Percentiles rank a stretch among this genome's conserved stretches.
phyloP scores from a whole-genome alignment of 2,113 vertebrate species.

The Syrrhaptes paradoxus region DNA sequence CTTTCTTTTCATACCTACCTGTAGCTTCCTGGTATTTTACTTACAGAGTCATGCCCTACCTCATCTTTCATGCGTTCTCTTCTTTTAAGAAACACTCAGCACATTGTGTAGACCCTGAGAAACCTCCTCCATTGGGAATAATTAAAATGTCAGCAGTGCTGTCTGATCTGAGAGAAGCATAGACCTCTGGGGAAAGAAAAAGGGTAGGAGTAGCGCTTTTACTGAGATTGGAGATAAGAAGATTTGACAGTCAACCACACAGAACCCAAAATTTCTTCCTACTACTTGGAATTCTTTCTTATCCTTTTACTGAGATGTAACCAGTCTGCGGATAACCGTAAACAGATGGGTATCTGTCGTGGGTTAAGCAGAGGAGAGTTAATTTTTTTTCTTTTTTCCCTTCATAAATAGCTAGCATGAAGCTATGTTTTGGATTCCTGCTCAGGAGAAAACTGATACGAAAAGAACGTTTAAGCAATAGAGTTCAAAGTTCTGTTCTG shows the following conservation, averaged over 20 bases:
- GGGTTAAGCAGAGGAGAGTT: no score
- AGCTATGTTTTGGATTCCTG: no score
- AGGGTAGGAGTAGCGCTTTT: background rate
- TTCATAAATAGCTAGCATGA: no score
- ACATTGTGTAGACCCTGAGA: background rate
- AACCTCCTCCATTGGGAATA: background rate
- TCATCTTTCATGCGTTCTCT: background rate
- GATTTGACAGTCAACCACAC: background rate
- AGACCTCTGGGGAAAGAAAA: background rate
- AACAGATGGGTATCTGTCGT: background rate
- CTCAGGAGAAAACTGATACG: no score
- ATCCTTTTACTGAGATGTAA: background rate
- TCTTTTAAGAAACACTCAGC: background rate
- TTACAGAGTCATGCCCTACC: background rate
- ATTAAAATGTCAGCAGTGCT: background rate
- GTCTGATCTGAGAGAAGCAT: background rate
- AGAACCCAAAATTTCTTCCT: background rate
- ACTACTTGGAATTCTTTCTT: background rate
- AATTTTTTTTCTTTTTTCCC: no score
- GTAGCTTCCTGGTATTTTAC: background rate
- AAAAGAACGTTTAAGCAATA: background rate
- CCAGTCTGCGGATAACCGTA: background rate
- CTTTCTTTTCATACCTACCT: background rate
- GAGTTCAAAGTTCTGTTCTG: background rate
- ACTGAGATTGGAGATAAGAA: background rate